phyloP scores from a whole-genome alignment of 2,888 invertebrate species.

The Aspidapion aeneum region DNA sequence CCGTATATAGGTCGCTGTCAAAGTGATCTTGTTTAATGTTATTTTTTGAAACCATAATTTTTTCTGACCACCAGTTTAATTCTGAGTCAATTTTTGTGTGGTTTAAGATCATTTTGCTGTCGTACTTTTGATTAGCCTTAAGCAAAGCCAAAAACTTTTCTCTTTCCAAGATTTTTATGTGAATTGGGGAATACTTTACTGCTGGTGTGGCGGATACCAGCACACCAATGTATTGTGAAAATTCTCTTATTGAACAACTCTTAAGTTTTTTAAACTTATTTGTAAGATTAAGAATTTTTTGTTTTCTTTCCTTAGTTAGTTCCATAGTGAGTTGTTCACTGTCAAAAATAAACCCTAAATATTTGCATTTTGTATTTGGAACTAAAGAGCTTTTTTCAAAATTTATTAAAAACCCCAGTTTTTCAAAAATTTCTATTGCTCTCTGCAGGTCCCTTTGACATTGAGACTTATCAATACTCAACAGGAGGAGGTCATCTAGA shows the following conservation, averaged over 20 bases:
- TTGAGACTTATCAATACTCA: constrained; percentile 11
- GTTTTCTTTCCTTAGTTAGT: neutral
- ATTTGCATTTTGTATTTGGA: constrained; percentile 17
- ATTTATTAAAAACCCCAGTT: constrained; percentile 27
- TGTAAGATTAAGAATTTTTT: neutral
- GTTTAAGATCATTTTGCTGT: neutral
- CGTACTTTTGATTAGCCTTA: neutral
- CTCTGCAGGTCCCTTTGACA: constrained; percentile 10
- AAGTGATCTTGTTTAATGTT: neutral
- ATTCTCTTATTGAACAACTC: neutral
- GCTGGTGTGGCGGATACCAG: neutral
- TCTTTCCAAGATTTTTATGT: neutral
- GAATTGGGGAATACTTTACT: neutral
- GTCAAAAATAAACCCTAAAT: constrained; percentile 24
- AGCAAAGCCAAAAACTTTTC: no score
- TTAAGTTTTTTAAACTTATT: neutral
- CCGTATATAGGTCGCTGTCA: neutral
- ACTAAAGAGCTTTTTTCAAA: constrained; percentile 19
- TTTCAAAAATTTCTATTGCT: constrained; percentile 8
- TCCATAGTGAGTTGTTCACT: neutral
- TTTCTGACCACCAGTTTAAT: neutral
- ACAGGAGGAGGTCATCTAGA: constrained; percentile 26
- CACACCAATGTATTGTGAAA: neutral
- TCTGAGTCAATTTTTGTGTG: neutral
- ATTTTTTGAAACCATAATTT: neutral